Percentiles rank a stretch among this genome's conserved stretches.
Evolutionary conservation across 2,797 vertebrate genomes (phyloP).

Genomic region (Nasua narica): DNA sequence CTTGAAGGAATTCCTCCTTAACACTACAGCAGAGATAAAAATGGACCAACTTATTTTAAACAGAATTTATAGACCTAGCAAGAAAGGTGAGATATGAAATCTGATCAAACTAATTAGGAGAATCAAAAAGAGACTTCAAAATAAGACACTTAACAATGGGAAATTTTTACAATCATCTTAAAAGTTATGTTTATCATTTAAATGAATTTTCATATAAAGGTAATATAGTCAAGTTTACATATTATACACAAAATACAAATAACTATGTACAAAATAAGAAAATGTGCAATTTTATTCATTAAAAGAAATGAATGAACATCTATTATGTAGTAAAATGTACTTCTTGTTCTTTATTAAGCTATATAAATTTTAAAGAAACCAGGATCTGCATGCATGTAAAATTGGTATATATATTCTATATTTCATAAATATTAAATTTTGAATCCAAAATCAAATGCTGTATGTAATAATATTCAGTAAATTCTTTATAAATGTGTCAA

Average conservation of each 20-base stretch:
- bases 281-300: not conserved
- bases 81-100: not conserved
- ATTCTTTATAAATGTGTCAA: slow-evolving; percentile 51
- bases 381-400: not conserved
- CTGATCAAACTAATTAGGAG: not conserved
- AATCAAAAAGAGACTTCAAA: not conserved
- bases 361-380: slow-evolving; percentile 44
- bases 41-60: not conserved
- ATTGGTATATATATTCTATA: slow-evolving; percentile 15
- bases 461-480: slow-evolving; percentile 49
- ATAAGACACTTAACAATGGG: not conserved
- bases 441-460: slow-evolving; percentile 31
- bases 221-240: not conserved
- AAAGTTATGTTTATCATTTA: not conserved
- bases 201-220: not conserved
- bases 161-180: not conserved
- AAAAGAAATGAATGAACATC: slow-evolving; percentile 10
- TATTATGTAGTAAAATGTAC: not conserved
- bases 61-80: not conserved
- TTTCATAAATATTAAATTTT: slow-evolving; percentile 58
- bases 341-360: slow-evolving; percentile 18
- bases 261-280: not conserved
- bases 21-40: not conserved
- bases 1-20: not conserved
- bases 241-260: not conserved